phyloP scores from a whole-genome alignment of 1,140 invertebrate genomes.

The Bombyx mori region ASM3026992v2 NC_085113.1:8537001-8537500 shows the following conservation, averaged over 20 bases:
- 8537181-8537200: neutral
- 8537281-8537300: constrained; percentile 52
- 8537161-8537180: too few species aligned
- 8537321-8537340: constrained; percentile 11
- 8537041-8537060: neutral
- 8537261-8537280: constrained; percentile 31
- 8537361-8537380: constrained; percentile 10
- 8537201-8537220: constrained; percentile 7
- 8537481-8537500: too few species aligned
- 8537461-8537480: too few species aligned
- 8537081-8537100: too few species aligned
- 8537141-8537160: neutral
- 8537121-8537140: neutral
- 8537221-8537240: constrained; percentile 18
- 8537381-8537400: neutral
- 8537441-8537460: too few species aligned
- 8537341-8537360: constrained; percentile 3
- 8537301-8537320: constrained; percentile 32
- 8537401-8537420: too few species aligned
- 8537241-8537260: constrained; percentile 23
- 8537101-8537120: neutral
- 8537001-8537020: too few species aligned
- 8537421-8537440: too few species aligned
- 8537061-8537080: neutral
- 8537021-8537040: too few species aligned